These are phyloP conservation scores for Rotaria magnacalcarata DNA, from an alignment of 2,888 invertebrate genomes.

Conservation along the genomic window DNA sequence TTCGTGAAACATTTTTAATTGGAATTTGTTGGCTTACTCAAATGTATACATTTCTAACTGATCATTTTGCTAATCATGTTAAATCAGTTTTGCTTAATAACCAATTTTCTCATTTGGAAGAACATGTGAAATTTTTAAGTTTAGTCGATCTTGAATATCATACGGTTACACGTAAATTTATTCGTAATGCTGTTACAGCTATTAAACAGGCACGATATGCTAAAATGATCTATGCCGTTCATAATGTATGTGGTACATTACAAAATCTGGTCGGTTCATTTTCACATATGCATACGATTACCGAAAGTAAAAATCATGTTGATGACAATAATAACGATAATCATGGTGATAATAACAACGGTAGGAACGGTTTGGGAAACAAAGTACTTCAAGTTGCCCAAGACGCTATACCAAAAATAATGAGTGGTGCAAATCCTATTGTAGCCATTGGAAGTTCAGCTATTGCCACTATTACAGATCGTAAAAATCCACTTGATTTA, in stretches of 20 bases:
- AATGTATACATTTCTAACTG: not conserved
- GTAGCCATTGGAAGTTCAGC: not conserved
- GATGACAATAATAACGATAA: no score
- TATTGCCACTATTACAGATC: not conserved
- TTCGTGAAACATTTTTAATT: conserved; percentile 6
- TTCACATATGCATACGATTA: not conserved
- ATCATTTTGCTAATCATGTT: not conserved
- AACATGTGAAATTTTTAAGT: not conserved
- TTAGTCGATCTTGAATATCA: not conserved
- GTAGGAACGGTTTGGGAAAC: no score
- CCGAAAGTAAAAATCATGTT: no score
- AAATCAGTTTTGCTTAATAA: not conserved
- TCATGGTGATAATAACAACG: no score
- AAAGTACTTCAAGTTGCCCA: no score
- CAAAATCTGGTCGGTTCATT: not conserved
- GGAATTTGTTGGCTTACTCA: not conserved
- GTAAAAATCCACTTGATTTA: not conserved
- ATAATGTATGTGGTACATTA: not conserved
- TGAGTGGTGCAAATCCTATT: not conserved
- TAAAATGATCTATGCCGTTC: not conserved
- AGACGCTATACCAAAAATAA: not conserved
- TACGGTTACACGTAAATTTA: not conserved
- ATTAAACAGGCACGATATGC: not conserved
- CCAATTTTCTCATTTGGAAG: not conserved
- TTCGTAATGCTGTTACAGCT: not conserved